Percentiles rank a stretch among this genome's conserved stretches.
phyloP scores from a whole-genome alignment of 2,113 vertebrate species.

The Neogobius melanostomus region DNA sequence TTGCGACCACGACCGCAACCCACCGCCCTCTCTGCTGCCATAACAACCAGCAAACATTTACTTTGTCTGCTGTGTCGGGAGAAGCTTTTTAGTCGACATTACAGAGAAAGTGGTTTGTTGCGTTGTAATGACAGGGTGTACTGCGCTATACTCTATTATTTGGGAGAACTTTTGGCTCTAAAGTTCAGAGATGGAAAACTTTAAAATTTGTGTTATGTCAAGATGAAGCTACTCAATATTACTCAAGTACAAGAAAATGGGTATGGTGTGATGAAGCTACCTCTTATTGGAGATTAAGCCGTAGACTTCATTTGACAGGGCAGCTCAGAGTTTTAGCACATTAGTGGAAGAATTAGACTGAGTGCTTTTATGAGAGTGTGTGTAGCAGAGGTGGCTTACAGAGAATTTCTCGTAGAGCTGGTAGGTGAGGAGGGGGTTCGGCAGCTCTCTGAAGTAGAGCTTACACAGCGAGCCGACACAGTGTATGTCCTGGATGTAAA shows the following conservation, averaged over 20 bases:
- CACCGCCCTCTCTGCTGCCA: constrained; percentile 43
- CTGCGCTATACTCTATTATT: constrained; percentile 23
- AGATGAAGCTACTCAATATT: neutral
- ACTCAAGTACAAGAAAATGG: too few relatives aligned
- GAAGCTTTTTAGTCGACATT: constrained; percentile 38
- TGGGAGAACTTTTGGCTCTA: constrained; percentile 17
- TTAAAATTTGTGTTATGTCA: constrained; percentile 1
- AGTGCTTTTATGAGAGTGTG: neutral
- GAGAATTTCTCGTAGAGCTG: constrained; percentile 99
- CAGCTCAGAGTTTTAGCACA: neutral
- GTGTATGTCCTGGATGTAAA: constrained; percentile 98
- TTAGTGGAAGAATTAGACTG: neutral
- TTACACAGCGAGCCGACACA: constrained; percentile 98
- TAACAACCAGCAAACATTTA: constrained; percentile 69
- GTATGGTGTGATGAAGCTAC: neutral
- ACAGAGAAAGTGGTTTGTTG: constrained; percentile 29
- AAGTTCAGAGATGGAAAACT: neutral
- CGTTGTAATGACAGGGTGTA: constrained; percentile 53
- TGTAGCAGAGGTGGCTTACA: constrained; percentile 75
- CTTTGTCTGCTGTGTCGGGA: constrained; percentile 31
- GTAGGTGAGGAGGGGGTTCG: constrained; percentile 96
- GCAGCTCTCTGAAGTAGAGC: constrained; percentile 97
- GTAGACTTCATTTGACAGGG: too few relatives aligned
- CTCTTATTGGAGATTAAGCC: neutral
- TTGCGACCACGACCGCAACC: constrained; percentile 1